These are phyloP conservation scores for Hypsibius dujardini DNA, from an alignment of 1,140 invertebrate genomes.

Conservation along the genomic window DNA sequence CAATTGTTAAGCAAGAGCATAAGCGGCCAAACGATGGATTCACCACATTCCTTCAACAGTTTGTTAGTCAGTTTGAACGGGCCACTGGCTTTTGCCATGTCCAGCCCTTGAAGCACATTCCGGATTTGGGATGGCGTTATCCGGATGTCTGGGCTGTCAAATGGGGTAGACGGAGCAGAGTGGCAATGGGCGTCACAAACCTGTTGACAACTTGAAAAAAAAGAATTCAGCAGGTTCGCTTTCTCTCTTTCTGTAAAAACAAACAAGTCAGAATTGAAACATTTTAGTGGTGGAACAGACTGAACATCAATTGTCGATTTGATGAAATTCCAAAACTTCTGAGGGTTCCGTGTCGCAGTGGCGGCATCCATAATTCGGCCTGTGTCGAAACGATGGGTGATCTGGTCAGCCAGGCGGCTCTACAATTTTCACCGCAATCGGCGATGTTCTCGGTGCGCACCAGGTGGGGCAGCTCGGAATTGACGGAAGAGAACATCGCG, in stretches of 20 bases:
- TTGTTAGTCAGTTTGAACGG: background rate
- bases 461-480: background rate
- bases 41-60: background rate
- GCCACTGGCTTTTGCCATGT: background rate
- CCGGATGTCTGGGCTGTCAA: background rate
- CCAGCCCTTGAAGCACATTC: background rate
- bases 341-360: background rate
- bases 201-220: background rate
- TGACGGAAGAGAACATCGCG: background rate
- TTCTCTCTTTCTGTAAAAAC: background rate
- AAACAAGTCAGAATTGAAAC: background rate
- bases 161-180: background rate
- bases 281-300: background rate
- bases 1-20: background rate
- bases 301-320: background rate
- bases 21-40: background rate
- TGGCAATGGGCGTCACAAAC: background rate
- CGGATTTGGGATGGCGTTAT: background rate
- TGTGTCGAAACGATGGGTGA: background rate
- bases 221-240: background rate
- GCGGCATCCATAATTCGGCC: background rate
- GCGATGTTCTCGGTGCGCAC: background rate
- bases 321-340: background rate
- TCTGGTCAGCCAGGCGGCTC: background rate
- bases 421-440: background rate